A percentile compares a stretch with the other conserved stretches of the same genome.
phyloP scores from a whole-genome alignment of 2,797 vertebrate genomes.

The Clarias laeviceps region DNA sequence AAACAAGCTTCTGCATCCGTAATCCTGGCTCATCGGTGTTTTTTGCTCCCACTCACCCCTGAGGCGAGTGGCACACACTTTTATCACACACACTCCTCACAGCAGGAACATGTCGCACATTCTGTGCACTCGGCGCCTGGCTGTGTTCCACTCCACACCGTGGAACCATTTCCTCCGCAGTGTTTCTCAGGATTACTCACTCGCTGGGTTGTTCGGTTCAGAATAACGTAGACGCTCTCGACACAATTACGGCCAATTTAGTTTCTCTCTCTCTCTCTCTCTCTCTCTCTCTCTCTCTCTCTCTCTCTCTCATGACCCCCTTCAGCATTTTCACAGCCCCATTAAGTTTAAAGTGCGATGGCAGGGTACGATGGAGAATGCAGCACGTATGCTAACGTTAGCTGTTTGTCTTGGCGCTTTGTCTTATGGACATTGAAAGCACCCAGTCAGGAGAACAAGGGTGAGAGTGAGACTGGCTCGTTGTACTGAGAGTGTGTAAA shows the following conservation, averaged over 20 bases:
- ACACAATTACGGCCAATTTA: neutral
- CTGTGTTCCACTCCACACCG: constrained; percentile 7
- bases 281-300: neutral
- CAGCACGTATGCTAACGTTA: constrained; percentile 23
- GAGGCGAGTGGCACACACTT: neutral
- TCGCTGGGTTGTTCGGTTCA: constrained; percentile 3
- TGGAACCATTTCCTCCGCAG: neutral
- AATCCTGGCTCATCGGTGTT: neutral
- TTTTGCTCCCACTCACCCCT: neutral
- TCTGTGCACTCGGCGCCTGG: neutral
- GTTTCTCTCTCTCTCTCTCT: neutral
- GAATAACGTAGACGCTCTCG: neutral
- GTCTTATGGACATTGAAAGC: constrained; percentile 44
- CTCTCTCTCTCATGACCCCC: neutral
- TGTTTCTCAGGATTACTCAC: constrained; percentile 35
- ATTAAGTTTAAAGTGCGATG: constrained; percentile 33
- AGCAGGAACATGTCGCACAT: neutral
- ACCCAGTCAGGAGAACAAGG: constrained; percentile 6
- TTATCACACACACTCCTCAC: constrained; percentile 1
- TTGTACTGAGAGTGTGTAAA: neutral
- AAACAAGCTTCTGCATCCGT: neutral
- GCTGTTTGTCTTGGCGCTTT: constrained; percentile 45
- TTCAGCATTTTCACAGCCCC: constrained; percentile 14
- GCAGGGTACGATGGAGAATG: neutral
- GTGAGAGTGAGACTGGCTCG: neutral